Evolutionary conservation across 2,797 vertebrate species (phyloP).

Genomic region (Enteromius thamalakanensis): DNA sequence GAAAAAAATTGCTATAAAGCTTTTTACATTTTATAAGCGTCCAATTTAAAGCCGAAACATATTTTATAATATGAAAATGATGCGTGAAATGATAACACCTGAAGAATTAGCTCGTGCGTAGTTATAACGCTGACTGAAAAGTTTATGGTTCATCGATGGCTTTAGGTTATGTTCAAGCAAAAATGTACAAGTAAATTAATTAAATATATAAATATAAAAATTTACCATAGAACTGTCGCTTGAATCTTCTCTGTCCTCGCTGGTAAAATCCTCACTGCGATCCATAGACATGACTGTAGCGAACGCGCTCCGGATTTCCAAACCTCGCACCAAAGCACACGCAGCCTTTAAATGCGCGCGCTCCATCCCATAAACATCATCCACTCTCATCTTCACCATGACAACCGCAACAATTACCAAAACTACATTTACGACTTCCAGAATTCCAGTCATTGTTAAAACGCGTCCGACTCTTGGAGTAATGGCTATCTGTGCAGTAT

Average conservation of each 20-base stretch:
- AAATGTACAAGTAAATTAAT: too few species aligned
- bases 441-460: conserved; percentile 73
- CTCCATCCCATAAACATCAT: conserved; percentile 75
- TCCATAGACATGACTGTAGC: conserved; percentile 81
- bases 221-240: conserved; percentile 70
- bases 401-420: conserved; percentile 75
- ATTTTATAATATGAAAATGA: too few species aligned
- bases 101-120: background rate
- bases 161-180: background rate
- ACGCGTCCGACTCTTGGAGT: conserved; percentile 70
- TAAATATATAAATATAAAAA: background rate
- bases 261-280: conserved; percentile 74
- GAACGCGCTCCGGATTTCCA: conserved; percentile 48
- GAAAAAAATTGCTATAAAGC: background rate
- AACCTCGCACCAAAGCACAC: conserved; percentile 34
- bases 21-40: background rate
- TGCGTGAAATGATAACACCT: background rate
- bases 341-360: conserved; percentile 67
- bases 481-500: conserved; percentile 67
- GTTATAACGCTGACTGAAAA: too few species aligned
- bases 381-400: conserved; percentile 77
- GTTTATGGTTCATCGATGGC: background rate
- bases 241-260: conserved; percentile 71
- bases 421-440: conserved; percentile 51
- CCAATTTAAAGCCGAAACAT: background rate